A percentile compares a stretch with the other conserved stretches of the same genome.
Evolutionary conservation across 2,113 vertebrate genomes (phyloP).

Genomic region (Nematolebias whitei): DNA sequence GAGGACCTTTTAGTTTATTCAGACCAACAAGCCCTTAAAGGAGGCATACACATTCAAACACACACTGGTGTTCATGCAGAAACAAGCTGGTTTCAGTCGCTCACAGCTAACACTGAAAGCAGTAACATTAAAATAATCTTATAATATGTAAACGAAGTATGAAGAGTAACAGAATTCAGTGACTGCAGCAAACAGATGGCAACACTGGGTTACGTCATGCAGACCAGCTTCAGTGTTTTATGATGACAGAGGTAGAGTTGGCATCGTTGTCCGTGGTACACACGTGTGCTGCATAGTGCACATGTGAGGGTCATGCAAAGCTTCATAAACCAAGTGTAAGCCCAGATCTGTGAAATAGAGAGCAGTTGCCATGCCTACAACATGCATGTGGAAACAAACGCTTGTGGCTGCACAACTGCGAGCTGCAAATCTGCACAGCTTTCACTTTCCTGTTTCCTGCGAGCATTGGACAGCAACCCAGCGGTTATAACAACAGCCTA

Average conservation of each 20-base stretch:
- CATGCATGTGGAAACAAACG: slow-evolving; percentile 47
- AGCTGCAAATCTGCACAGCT: slow-evolving; percentile 6
- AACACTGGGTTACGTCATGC: neutral
- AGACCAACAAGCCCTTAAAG: slow-evolving; percentile 24
- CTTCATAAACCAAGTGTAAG: slow-evolving; percentile 31
- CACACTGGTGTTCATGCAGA: neutral
- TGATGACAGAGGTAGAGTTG: neutral
- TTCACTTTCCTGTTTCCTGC: slow-evolving; percentile 36
- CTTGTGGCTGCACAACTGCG: slow-evolving; percentile 36
- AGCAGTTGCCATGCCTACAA: slow-evolving; percentile 66
- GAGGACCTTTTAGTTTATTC: slow-evolving; percentile 30
- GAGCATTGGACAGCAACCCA: slow-evolving; percentile 22
- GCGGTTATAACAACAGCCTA: slow-evolving; percentile 60
- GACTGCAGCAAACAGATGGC: slow-evolving; percentile 1
- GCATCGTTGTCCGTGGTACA: neutral
- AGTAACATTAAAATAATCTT: neutral
- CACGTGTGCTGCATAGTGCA: neutral
- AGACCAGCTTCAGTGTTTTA: neutral
- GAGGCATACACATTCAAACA: neutral
- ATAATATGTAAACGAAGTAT: neutral
- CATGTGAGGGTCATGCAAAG: neutral
- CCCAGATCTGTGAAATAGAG: slow-evolving; percentile 17
- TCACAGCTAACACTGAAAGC: neutral
- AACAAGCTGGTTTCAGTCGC: neutral
- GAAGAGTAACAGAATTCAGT: neutral